Percentiles rank a stretch among this genome's conserved stretches.
Conservation (phyloP, 2,888 invertebrate species). For the Flexamia atlantica region DNA sequence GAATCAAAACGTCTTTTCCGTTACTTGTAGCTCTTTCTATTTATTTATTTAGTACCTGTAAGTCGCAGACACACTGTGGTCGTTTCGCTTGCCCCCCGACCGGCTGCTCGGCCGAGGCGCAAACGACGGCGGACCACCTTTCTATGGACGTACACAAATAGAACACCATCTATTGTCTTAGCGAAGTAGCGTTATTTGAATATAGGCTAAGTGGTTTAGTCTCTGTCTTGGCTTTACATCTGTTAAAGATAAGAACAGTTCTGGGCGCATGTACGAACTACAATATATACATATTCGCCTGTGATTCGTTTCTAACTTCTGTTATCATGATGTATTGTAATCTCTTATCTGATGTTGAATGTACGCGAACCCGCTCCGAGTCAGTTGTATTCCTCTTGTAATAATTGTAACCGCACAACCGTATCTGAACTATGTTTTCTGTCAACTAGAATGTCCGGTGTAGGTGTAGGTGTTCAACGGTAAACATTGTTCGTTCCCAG, state of each 20-base stretch:
- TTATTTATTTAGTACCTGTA: constrained; percentile 26
- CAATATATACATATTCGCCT: too few species aligned
- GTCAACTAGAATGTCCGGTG: too few species aligned
- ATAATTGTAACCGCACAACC: too few species aligned
- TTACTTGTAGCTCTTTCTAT: constrained; percentile 28
- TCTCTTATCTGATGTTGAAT: background rate
- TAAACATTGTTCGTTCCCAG: too few species aligned
- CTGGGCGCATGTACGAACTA: background rate
- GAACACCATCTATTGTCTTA: constrained; percentile 50
- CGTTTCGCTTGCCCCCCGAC: background rate
- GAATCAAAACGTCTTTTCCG: constrained; percentile 44
- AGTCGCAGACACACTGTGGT: background rate
- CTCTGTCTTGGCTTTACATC: constrained; percentile 17
- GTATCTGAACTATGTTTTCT: too few species aligned
- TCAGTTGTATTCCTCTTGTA: too few species aligned
- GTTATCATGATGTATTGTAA: background rate
- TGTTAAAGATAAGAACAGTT: constrained; percentile 26
- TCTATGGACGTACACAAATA: constrained; percentile 42
- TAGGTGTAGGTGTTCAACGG: too few species aligned
- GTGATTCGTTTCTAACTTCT: background rate
- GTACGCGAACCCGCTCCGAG: background rate
- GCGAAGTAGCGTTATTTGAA: constrained; percentile 46
- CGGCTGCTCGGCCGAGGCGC: background rate
- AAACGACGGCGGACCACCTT: background rate
- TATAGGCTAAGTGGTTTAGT: constrained; percentile 44